These are phyloP conservation scores for Pseudolaguvia tuberculata DNA, from an alignment of 2,113 vertebrate genomes.

Conservation along the genomic window DNA sequence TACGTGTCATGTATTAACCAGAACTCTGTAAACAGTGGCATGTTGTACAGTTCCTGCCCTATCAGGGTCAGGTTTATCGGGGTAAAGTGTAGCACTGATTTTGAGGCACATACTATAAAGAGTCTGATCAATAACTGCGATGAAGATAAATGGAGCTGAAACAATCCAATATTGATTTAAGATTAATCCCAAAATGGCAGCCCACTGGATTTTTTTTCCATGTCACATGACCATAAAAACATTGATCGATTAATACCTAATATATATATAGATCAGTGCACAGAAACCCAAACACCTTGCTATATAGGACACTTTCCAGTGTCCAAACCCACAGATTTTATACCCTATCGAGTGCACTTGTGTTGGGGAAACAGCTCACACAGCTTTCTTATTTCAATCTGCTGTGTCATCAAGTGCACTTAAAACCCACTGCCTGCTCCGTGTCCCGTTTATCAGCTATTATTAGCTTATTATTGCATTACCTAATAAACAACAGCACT, in stretches of 20 bases:
- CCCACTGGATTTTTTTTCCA: conserved; percentile 9
- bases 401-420: neutral
- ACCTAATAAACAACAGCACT: neutral
- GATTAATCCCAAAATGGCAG: conserved; percentile 5
- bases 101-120: conserved; percentile 3
- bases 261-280: neutral
- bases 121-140: neutral
- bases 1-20: neutral
- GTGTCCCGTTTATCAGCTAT: neutral
- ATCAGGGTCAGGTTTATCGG: neutral
- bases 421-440: neutral
- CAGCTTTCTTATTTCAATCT: neutral
- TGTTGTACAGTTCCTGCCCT: neutral
- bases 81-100: neutral
- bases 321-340: neutral
- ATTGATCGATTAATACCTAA: conserved; percentile 24
- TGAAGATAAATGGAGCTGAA: conserved; percentile 10
- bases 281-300: neutral
- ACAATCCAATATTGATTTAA: conserved; percentile 4
- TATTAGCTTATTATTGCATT: neutral
- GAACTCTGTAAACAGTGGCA: neutral
- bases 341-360: neutral
- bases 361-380: neutral
- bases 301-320: neutral
- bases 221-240: neutral